phyloP scores from a whole-genome alignment of 2,797 vertebrate genomes.

The Apogon talboti region DNA sequence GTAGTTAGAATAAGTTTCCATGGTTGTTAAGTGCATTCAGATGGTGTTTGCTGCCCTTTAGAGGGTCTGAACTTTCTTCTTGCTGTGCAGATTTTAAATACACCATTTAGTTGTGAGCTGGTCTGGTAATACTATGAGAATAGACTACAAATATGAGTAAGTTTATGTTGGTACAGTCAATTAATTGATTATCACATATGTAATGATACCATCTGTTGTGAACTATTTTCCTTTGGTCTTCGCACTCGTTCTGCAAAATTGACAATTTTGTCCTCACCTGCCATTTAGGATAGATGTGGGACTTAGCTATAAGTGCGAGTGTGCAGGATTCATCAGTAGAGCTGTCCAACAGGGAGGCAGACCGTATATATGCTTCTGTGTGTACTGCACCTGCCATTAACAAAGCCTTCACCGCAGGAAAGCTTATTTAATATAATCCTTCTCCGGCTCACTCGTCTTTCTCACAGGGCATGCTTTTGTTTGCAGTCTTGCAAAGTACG shows the following conservation, averaged over 20 bases:
- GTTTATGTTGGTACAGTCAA: constrained; percentile 19
- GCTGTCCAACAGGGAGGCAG: constrained; percentile 61
- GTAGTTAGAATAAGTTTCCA: constrained; percentile 9
- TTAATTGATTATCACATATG: constrained; percentile 19
- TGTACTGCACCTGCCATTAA: constrained; percentile 36
- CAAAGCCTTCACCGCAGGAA: constrained; percentile 33
- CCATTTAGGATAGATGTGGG: constrained; percentile 60
- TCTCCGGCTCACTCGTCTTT: constrained; percentile 36
- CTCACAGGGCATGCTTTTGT: constrained; percentile 57
- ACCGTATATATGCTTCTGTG: constrained; percentile 51
- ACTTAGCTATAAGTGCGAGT: constrained; percentile 64
- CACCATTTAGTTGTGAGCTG: constrained; percentile 6
- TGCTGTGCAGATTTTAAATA: constrained; percentile 15
- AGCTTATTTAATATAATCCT: constrained; percentile 40
- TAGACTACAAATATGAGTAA: constrained; percentile 12
- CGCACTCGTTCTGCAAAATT: constrained; percentile 36
- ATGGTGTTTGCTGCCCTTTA: not conserved
- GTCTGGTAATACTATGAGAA: too few relatives aligned
- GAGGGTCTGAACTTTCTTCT: constrained; percentile 12
- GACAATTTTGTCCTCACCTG: constrained; percentile 67
- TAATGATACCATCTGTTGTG: constrained; percentile 7
- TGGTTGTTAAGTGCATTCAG: constrained; percentile 13
- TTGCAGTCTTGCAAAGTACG: constrained; percentile 44
- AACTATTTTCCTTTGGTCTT: constrained; percentile 41
- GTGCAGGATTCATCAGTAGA: constrained; percentile 64